phyloP scores from a whole-genome alignment of 2,113 vertebrate species.

The Cyprinodon brontotheroides region DNA sequence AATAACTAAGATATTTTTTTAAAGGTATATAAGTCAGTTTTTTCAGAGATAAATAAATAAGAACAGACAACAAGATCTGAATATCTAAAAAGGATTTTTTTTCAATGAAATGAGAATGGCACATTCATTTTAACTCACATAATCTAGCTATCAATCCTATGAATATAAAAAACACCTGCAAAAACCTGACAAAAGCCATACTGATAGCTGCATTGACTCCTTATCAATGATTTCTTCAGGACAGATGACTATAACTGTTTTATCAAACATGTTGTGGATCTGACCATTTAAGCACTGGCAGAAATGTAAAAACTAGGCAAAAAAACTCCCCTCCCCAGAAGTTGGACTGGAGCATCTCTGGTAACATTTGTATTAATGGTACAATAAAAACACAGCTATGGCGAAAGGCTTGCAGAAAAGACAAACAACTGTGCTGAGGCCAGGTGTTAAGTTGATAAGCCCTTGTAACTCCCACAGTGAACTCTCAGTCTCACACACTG shows the following conservation, averaged over 20 bases:
- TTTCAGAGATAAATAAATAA: neutral
- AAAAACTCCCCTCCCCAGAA: neutral
- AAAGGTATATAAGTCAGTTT: neutral
- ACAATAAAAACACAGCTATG: neutral
- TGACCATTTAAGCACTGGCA: neutral
- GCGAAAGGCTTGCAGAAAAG: neutral
- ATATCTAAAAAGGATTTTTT: no score
- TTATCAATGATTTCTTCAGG: neutral
- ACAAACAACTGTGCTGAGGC: conserved; percentile 37
- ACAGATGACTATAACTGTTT: neutral
- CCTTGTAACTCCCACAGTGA: conserved; percentile 63
- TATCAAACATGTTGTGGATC: neutral
- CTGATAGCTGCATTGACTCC: no score
- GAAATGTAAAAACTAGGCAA: neutral
- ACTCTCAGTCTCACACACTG: conserved; percentile 61
- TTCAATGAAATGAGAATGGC: no score
- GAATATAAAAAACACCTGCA: neutral
- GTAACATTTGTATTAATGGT: neutral
- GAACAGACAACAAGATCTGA: neutral
- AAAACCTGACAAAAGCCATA: no score
- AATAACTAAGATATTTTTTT: neutral
- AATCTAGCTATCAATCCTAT: neutral
- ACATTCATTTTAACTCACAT: neutral
- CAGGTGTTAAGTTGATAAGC: conserved; percentile 76
- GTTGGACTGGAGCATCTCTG: neutral